A percentile compares a stretch with the other conserved stretches of the same genome.
Conservation (phyloP, 2,888 invertebrate species). For the Bembecia ichneumoniformis region DNA sequence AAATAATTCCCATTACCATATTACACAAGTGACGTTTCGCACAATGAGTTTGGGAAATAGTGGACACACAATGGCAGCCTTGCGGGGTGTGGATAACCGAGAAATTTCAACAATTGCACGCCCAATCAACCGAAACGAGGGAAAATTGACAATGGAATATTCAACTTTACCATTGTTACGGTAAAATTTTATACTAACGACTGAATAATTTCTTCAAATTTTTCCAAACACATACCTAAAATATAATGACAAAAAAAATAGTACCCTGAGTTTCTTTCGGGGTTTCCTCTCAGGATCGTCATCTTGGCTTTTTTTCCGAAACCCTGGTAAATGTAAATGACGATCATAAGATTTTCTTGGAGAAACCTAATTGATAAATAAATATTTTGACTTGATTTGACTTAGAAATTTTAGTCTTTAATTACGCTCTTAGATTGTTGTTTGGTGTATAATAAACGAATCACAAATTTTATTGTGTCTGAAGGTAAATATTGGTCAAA, state of each 20-base stretch:
- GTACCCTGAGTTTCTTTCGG: too few relatives aligned
- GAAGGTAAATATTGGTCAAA: too few relatives aligned
- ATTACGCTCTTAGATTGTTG: too few relatives aligned
- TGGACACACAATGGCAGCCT: conserved; percentile 4
- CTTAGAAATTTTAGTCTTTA: background rate
- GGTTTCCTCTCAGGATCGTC: too few relatives aligned
- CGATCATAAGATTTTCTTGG: too few relatives aligned
- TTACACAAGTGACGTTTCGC: conserved; percentile 8
- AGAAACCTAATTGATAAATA: too few relatives aligned
- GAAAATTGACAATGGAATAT: conserved; percentile 34
- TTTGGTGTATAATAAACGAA: too few relatives aligned
- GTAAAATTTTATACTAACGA: conserved; percentile 7
- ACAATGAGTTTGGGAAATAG: conserved; percentile 24
- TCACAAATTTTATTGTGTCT: too few relatives aligned
- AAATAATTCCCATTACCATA: conserved; percentile 3
- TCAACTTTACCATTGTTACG: conserved; percentile 22
- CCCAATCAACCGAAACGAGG: conserved; percentile 38
- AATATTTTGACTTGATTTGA: too few relatives aligned
- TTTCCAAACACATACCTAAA: conserved; percentile 1
- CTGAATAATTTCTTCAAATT: conserved; percentile 1
- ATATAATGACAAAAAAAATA: too few relatives aligned
- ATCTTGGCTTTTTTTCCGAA: too few relatives aligned
- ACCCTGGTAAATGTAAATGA: too few relatives aligned
- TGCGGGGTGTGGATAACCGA: conserved; percentile 26
- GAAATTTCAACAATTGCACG: conserved; percentile 36